Conservation (phyloP, 2,888 invertebrate species). For the Nemurella pictetii region DNA sequence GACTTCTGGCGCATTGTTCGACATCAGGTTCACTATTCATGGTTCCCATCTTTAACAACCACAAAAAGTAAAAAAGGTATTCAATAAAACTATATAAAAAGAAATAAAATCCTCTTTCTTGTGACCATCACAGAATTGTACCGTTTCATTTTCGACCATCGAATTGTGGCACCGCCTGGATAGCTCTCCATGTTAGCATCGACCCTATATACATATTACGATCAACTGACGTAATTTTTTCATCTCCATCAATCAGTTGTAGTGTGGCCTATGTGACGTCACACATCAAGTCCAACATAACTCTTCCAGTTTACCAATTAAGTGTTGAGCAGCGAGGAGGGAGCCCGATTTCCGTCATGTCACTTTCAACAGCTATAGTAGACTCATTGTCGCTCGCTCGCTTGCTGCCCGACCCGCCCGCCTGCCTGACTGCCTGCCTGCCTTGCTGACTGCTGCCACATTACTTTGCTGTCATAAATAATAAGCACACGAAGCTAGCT, state of each 20-base stretch:
- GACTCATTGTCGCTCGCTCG: neutral
- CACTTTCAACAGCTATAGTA: neutral
- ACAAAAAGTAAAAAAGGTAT: slow-evolving; percentile 11
- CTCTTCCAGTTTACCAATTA: slow-evolving; percentile 14
- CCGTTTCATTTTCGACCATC: neutral
- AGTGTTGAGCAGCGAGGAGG: neutral
- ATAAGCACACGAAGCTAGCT: neutral
- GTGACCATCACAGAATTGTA: neutral
- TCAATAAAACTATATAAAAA: neutral
- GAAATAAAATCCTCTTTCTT: neutral
- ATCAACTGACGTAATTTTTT: neutral
- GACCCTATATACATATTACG: neutral
- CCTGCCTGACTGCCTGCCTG: too few relatives aligned
- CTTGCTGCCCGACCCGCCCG: neutral
- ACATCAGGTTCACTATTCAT: neutral
- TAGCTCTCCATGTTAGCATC: neutral
- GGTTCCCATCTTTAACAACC: slow-evolving; percentile 8
- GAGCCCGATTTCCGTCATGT: slow-evolving; percentile 7
- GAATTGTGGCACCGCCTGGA: neutral
- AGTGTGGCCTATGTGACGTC: slow-evolving; percentile 7
- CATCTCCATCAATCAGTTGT: slow-evolving; percentile 13
- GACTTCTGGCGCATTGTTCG: slow-evolving; percentile 15
- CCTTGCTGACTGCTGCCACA: too few relatives aligned
- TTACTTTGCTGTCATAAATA: neutral
- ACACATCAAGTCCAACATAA: neutral